Percentiles rank a stretch among this genome's conserved stretches.
Conservation (phyloP, 2,888 invertebrate genomes). For the Sarcophaga caerulescens region DNA sequence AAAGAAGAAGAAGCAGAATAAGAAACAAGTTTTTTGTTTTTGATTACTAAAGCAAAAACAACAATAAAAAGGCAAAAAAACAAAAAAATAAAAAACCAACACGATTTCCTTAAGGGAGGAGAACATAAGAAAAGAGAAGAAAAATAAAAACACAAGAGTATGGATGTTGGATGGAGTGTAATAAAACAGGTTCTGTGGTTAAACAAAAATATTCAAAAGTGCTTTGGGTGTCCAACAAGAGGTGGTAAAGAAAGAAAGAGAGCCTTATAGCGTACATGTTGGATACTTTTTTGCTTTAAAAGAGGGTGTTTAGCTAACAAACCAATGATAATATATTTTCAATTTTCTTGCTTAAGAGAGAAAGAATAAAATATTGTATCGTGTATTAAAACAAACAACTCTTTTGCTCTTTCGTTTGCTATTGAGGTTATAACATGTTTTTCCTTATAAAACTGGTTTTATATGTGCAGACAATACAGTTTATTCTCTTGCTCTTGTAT, state of each 20-base stretch:
- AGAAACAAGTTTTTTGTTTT: constrained; percentile 8
- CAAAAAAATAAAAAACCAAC: neutral
- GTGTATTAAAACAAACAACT: neutral
- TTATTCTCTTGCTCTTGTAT: constrained; percentile 24
- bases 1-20: neutral
- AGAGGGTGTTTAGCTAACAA: neutral
- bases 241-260: neutral
- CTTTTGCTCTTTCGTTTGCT: neutral
- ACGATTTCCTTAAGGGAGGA: neutral
- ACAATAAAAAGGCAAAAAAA: too few relatives aligned
- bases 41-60: neutral
- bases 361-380: neutral
- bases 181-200: neutral
- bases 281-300: neutral
- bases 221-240: neutral
- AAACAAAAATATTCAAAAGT: neutral
- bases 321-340: neutral
- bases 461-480: too few relatives aligned
- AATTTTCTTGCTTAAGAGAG: neutral
- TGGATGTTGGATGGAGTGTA: neutral
- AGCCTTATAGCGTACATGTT: too few relatives aligned
- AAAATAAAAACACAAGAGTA: neutral
- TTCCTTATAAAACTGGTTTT: constrained; percentile 22
- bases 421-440: constrained; percentile 38
- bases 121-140: neutral